Evolutionary conservation across 2,113 vertebrate species (phyloP).

Genomic region (Rhinolophus sinicus): DNA sequence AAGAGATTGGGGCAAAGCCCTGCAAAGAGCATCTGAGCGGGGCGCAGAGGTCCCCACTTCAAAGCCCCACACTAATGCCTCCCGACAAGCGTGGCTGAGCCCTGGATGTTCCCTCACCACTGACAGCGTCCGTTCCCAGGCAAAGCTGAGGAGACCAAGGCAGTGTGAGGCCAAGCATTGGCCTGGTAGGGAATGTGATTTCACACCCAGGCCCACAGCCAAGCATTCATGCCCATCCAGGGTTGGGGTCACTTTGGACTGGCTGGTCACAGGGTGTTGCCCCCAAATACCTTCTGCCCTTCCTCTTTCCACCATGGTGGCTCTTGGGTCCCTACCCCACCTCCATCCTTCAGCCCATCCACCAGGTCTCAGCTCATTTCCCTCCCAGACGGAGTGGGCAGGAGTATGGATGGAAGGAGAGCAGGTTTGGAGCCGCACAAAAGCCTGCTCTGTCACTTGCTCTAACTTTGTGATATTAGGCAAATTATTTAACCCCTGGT

Average conservation of each 20-base stretch:
- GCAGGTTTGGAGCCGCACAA: not conserved
- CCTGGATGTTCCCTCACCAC: not conserved
- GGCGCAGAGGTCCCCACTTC: constrained; percentile 55
- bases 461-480: not conserved
- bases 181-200: constrained; percentile 55
- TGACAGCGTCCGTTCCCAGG: constrained; percentile 62
- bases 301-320: not conserved
- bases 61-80: constrained; percentile 71
- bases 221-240: constrained; percentile 65
- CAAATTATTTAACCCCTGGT: not conserved
- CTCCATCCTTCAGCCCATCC: not conserved
- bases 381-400: not conserved
- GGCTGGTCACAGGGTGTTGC: constrained; percentile 29
- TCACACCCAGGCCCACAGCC: constrained; percentile 62
- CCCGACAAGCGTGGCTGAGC: constrained; percentile 64
- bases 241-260: constrained; percentile 17
- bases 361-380: not conserved
- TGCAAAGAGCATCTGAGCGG: constrained; percentile 46
- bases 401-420: not conserved
- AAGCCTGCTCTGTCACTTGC: not conserved
- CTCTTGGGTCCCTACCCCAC: not conserved
- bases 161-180: constrained; percentile 41
- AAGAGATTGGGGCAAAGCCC: constrained; percentile 34
- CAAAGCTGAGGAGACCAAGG: constrained; percentile 12
- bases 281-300: not conserved